Evolutionary conservation across 1,140 invertebrate species (phyloP).

Genomic region (Danaus melanippus): DNA sequence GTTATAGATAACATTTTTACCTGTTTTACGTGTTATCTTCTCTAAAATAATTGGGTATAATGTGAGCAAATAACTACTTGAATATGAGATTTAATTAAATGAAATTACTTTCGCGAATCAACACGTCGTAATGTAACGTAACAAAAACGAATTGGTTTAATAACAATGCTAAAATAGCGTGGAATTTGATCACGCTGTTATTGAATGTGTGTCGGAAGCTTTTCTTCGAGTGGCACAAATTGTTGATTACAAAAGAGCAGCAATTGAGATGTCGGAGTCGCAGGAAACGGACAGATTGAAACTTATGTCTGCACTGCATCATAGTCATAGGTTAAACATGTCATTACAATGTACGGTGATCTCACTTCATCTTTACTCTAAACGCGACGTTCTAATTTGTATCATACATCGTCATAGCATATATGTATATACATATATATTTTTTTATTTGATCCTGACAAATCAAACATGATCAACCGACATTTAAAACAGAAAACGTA

Average conservation of each 20-base stretch:
- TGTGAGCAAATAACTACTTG: too few species aligned
- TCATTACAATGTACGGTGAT: too few species aligned
- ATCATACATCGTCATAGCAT: too few species aligned
- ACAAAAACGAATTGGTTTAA: conserved; percentile 11
- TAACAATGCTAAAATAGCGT: conserved; percentile 38
- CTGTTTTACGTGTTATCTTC: background rate
- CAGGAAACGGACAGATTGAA: conserved; percentile 61
- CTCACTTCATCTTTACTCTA: too few species aligned
- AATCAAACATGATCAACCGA: background rate
- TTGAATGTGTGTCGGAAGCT: conserved; percentile 56
- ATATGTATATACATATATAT: too few species aligned
- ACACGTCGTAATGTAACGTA: too few species aligned
- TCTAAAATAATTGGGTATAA: background rate
- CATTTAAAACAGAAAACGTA: conserved; percentile 17
- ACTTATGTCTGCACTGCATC: conserved; percentile 45
- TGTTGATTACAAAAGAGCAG: conserved; percentile 68
- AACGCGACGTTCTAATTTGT: too few species aligned
- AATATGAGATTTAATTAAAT: too few species aligned
- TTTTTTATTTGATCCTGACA: conserved; percentile 1
- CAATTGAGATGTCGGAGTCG: conserved; percentile 62
- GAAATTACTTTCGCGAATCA: too few species aligned
- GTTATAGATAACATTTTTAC: background rate
- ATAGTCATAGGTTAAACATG: background rate
- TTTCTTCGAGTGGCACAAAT: conserved; percentile 58
- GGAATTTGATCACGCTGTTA: conserved; percentile 56